Conservation (phyloP, 2,113 vertebrate species). For the Pseudorectes ferrugineus region DNA sequence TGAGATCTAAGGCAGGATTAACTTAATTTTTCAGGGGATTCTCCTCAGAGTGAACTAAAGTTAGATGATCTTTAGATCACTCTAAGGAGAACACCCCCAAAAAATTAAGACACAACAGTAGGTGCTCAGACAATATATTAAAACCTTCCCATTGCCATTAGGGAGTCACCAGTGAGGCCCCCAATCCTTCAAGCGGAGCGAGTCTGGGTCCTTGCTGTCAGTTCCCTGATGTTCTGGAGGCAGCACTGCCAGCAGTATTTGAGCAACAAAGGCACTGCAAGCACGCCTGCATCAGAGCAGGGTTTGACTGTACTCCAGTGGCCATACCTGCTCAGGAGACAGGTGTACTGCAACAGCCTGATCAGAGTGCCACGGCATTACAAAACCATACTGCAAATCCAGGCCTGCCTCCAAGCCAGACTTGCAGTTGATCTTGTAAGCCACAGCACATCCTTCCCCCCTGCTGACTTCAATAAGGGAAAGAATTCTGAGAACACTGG, state of each 20-base stretch:
- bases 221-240: background rate
- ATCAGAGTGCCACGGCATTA: fast-evolving
- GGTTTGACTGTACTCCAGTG: background rate
- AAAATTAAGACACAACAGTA: background rate
- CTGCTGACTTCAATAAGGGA: background rate
- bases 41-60: background rate
- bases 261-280: background rate
- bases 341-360: background rate
- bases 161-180: background rate
- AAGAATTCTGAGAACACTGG: slow-evolving; percentile 33
- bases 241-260: background rate
- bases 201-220: background rate
- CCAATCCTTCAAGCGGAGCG: background rate
- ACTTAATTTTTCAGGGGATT: background rate
- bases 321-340: background rate
- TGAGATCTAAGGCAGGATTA: background rate
- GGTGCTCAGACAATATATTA: background rate
- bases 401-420: background rate
- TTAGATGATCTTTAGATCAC: background rate
- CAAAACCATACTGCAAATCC: background rate
- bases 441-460: background rate
- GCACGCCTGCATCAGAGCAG: background rate
- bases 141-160: background rate
- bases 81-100: background rate
- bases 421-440: background rate